Evolutionary conservation across 2,797 vertebrate species (phyloP).

Genomic region (Zalophus californianus): DNA sequence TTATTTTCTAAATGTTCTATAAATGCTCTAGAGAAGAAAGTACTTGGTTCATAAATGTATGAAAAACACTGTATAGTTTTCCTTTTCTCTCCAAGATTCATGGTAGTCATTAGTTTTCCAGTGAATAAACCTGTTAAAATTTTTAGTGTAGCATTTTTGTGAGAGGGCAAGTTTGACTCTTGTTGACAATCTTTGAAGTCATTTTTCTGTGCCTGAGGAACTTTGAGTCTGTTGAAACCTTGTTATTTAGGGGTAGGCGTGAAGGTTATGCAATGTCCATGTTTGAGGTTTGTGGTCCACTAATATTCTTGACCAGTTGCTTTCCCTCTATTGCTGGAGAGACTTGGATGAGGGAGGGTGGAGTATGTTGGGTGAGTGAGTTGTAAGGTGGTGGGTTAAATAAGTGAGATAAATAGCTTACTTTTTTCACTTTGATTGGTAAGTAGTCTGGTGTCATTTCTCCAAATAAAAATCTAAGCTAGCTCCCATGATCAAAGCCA

Average conservation of each 20-base stretch:
- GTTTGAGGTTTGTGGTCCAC: background rate
- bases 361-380: background rate
- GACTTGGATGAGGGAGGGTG: background rate
- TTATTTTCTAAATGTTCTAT: slow-evolving; percentile 51
- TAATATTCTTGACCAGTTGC: background rate
- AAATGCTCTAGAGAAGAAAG: background rate
- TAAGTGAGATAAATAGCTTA: background rate
- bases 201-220: background rate
- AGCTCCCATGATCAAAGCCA: background rate
- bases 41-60: background rate
- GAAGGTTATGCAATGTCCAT: background rate
- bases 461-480: slow-evolving; percentile 17
- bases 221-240: background rate
- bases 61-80: background rate
- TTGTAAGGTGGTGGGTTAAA: background rate
- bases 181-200: background rate
- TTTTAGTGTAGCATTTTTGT: background rate
- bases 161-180: background rate
- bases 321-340: background rate
- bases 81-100: background rate
- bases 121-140: slow-evolving; percentile 17
- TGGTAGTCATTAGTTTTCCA: background rate
- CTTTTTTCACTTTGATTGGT: background rate
- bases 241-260: background rate
- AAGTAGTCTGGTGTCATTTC: background rate